phyloP scores from a whole-genome alignment of 2,888 invertebrate genomes.

The Polylopha cassiicola region DNA sequence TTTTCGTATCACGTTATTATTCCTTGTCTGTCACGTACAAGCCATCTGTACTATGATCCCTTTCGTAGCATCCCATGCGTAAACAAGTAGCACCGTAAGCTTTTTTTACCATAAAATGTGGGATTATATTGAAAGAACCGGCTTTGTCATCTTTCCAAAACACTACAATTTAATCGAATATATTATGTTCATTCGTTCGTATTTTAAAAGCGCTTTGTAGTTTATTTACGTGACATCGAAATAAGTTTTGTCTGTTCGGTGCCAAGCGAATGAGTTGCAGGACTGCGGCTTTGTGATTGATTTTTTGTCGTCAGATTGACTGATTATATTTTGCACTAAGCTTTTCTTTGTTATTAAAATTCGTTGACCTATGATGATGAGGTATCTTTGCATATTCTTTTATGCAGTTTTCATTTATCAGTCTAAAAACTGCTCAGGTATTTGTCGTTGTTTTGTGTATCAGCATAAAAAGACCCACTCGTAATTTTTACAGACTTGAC shows the following conservation, averaged over 20 bases:
- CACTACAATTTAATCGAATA: conserved; percentile 26
- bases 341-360: no score
- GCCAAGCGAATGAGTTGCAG: conserved; percentile 43
- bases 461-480: no score
- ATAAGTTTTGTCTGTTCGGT: conserved; percentile 44
- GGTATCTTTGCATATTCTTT: not conserved
- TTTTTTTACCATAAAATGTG: conserved; percentile 11
- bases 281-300: conserved; percentile 22
- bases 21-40: conserved; percentile 31
- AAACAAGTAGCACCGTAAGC: conserved; percentile 26
- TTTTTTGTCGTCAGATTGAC: conserved; percentile 24
- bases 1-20: conserved; percentile 21
- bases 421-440: not conserved
- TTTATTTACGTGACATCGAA: conserved; percentile 40
- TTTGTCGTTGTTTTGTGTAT: not conserved
- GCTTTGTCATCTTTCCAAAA: conserved; percentile 25
- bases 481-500: not conserved
- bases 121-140: conserved; percentile 7
- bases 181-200: conserved; percentile 33
- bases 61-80: conserved; percentile 27
- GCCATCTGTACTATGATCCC: conserved; percentile 25
- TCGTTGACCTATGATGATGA: no score
- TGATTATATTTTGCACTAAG: conserved; percentile 2
- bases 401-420: no score
- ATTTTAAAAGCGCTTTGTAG: conserved; percentile 43